Percentiles rank a stretch among this genome's conserved stretches.
Evolutionary conservation across 2,888 invertebrate species (phyloP).

Genomic region (Carterocephalus palaemon): DNA sequence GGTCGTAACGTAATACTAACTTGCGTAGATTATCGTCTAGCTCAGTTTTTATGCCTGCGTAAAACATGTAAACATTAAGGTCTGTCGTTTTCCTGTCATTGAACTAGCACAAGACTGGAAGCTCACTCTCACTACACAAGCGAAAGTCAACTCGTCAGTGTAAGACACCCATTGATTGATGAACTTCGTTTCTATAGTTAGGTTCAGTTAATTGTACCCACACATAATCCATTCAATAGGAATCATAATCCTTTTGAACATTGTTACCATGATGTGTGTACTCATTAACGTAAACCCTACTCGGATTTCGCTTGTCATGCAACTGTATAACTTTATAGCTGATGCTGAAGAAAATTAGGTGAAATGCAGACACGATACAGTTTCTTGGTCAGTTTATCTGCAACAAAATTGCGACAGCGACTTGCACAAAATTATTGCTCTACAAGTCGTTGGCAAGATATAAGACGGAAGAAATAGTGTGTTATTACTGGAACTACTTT

Average conservation of each 20-base stretch:
- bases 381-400: conserved; percentile 21
- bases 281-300: background rate
- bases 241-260: conserved; percentile 12
- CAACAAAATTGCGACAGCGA: conserved; percentile 49
- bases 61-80: conserved; percentile 21
- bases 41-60: conserved; percentile 6
- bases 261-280: background rate
- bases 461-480: conserved; percentile 35
- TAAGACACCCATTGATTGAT: conserved; percentile 31
- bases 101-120: conserved; percentile 42
- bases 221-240: conserved; percentile 4
- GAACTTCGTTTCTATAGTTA: conserved; percentile 19
- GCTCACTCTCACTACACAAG: conserved; percentile 55
- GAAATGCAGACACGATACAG: conserved; percentile 15
- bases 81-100: conserved; percentile 18
- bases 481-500: conserved; percentile 47
- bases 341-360: conserved; percentile 14
- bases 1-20: conserved; percentile 9
- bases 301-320: conserved; percentile 8
- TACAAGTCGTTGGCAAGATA: conserved; percentile 44
- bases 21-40: conserved; percentile 12
- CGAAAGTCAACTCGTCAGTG: conserved; percentile 54
- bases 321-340: conserved; percentile 7
- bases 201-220: conserved; percentile 20
- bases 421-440: conserved; percentile 53